A percentile compares a stretch with the other conserved stretches of the same genome.
Evolutionary conservation across 2,113 vertebrate species (phyloP).

Genomic region (Campylomormyrus tamandua): DNA sequence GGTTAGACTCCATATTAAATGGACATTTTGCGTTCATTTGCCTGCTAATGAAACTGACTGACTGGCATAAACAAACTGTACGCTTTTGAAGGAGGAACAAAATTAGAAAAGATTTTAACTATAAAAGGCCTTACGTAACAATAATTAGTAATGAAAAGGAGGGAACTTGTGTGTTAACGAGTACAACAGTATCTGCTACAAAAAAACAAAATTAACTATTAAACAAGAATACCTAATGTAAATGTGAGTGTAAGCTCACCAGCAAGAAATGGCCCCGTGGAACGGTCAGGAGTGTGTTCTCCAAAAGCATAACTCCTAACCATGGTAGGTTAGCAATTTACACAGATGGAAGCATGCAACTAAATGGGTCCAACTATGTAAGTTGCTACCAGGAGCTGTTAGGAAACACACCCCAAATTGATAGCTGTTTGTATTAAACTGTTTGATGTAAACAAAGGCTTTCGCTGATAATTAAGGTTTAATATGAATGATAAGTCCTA

Average conservation of each 20-base stretch:
- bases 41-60: neutral
- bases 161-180: neutral
- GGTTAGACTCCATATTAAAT: neutral
- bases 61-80: neutral
- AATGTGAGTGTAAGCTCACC: neutral
- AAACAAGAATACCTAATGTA: neutral
- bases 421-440: neutral
- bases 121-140: neutral
- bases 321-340: neutral
- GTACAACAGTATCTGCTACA: neutral
- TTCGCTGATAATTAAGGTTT: neutral
- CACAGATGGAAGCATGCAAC: neutral
- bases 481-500: neutral
- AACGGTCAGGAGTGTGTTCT: neutral
- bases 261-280: neutral
- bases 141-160: neutral
- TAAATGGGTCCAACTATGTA: neutral
- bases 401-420: neutral
- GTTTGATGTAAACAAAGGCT: neutral
- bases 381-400: neutral
- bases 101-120: neutral
- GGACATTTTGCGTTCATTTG: neutral
- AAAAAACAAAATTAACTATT: neutral
- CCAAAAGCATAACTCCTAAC: neutral
- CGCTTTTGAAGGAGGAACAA: neutral